These are phyloP conservation scores for Clepsis dumicolana DNA, from an alignment of 2,888 invertebrate genomes.

Conservation along the genomic window DNA sequence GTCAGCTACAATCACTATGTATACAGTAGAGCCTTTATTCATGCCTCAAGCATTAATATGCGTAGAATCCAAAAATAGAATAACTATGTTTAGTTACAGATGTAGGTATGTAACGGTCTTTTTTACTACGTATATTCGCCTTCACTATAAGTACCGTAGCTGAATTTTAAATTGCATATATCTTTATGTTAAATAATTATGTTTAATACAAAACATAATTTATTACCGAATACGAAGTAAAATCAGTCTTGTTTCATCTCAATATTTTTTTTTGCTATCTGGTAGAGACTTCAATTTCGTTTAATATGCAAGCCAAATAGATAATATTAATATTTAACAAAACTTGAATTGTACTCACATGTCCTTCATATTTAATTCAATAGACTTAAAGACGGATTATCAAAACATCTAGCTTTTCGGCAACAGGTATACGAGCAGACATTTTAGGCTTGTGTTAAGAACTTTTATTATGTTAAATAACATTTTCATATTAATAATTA, in stretches of 20 bases:
- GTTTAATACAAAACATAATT: slow-evolving; percentile 2
- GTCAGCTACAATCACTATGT: no score
- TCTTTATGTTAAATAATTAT: background rate
- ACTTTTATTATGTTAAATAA: no score
- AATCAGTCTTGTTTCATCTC: background rate
- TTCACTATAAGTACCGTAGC: background rate
- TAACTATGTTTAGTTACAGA: background rate
- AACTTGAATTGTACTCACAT: no score
- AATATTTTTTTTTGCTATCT: slow-evolving; percentile 28
- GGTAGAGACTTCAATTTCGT: slow-evolving; percentile 26
- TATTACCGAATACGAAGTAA: background rate
- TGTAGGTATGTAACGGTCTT: background rate
- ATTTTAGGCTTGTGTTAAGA: no score
- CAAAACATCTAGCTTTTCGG: no score
- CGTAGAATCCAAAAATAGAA: background rate
- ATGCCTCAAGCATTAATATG: background rate
- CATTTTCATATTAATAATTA: no score
- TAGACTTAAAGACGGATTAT: no score
- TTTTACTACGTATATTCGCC: background rate
- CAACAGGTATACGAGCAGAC: no score
- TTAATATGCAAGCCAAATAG: background rate
- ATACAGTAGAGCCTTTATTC: background rate
- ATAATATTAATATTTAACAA: no score
- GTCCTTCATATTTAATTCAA: no score
- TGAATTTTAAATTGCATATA: slow-evolving; percentile 2